phyloP scores from a whole-genome alignment of 2,797 vertebrate species.

The Anas georgica region DNA sequence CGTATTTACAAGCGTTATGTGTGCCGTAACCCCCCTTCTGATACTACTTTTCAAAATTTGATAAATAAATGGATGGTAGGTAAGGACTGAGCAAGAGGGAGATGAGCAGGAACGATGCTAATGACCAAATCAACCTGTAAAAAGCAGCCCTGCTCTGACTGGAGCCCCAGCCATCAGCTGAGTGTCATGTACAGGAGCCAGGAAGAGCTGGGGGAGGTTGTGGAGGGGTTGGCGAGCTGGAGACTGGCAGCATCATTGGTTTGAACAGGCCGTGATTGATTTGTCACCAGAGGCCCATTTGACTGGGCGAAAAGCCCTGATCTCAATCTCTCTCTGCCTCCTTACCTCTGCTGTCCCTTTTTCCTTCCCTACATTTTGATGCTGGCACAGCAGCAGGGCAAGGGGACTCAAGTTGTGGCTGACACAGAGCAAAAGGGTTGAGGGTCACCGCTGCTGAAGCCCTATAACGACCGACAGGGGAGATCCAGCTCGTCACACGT shows the following conservation, averaged over 20 bases:
- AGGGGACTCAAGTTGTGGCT: conserved; percentile 37
- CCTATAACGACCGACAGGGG: conserved; percentile 49
- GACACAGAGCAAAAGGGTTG: conserved; percentile 40
- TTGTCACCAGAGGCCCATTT: conserved; percentile 77
- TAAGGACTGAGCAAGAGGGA: conserved; percentile 21
- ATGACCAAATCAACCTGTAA: conserved; percentile 68
- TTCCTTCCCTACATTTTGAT: background rate
- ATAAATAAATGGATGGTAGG: background rate
- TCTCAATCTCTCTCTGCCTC: conserved; percentile 53
- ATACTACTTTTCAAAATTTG: background rate
- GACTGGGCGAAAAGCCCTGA: conserved; percentile 66
- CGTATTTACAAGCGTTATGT: background rate
- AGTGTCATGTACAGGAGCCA: conserved; percentile 59
- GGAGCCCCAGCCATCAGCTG: conserved; percentile 68
- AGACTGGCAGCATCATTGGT: conserved; percentile 70
- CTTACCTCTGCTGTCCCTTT: conserved; percentile 31
- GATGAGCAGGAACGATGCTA: conserved; percentile 18
- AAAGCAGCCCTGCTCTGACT: conserved; percentile 63
- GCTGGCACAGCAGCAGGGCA: conserved; percentile 66
- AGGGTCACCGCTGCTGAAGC: conserved; percentile 62
- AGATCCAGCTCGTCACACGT: conserved; percentile 41
- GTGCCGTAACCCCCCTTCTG: background rate
- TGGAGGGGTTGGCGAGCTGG: conserved; percentile 52
- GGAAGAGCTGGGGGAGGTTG: conserved; percentile 57
- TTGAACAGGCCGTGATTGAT: conserved; percentile 77